Evolutionary conservation across 2,113 vertebrate species (phyloP).

Genomic region (Morphnarchus princeps): DNA sequence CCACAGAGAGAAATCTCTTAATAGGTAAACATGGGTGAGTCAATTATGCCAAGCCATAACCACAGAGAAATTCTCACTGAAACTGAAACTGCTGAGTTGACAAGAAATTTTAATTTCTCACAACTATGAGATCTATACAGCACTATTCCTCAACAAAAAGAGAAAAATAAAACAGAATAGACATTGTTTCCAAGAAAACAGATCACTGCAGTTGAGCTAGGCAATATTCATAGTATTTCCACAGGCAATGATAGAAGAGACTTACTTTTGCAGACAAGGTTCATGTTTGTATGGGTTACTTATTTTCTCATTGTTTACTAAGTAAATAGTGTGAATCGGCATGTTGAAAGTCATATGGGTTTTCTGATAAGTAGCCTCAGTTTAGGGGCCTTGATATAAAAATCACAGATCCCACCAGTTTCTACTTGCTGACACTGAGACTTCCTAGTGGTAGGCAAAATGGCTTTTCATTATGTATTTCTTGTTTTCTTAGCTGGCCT

Average conservation of each 20-base stretch:
- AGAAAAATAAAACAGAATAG: not conserved
- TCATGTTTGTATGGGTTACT: constrained; percentile 78
- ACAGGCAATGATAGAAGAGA: not conserved
- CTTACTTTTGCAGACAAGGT: constrained; percentile 72
- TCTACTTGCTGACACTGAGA: not conserved
- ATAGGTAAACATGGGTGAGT: not conserved
- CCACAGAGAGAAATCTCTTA: not conserved
- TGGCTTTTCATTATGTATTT: constrained; percentile 57
- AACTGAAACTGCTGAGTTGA: not conserved
- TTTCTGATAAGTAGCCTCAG: constrained; percentile 48
- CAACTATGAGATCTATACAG: not conserved
- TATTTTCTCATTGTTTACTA: constrained; percentile 77
- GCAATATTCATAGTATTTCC: constrained; percentile 28
- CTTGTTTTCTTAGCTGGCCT: constrained; percentile 63
- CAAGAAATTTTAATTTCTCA: not conserved
- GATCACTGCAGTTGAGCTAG: not conserved
- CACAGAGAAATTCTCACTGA: not conserved
- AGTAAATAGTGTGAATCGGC: constrained; percentile 74
- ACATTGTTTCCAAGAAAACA: not conserved
- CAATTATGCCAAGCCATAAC: not conserved
- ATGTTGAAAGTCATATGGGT: constrained; percentile 52
- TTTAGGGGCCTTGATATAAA: constrained; percentile 67
- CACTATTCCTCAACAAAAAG: not conserved
- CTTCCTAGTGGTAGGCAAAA: constrained; percentile 8
- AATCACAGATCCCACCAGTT: constrained; percentile 12